Conservation (phyloP, 64 coral and sea anemone genomes). For the Stylophora pistillata region DNA sequence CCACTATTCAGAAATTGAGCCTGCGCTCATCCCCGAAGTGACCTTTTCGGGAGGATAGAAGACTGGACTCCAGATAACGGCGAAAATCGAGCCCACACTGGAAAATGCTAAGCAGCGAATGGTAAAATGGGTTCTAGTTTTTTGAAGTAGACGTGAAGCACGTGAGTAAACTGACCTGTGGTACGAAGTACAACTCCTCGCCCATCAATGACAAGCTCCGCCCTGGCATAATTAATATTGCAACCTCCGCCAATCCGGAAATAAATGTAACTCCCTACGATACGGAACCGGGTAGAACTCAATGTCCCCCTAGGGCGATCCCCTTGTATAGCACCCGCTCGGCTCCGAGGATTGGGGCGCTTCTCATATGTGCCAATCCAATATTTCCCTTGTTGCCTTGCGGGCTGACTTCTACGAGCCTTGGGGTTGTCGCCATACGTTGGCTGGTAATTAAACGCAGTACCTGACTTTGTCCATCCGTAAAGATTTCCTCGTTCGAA, state of each 20-base stretch:
- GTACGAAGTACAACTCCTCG: constrained; percentile 43
- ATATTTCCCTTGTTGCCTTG: constrained; percentile 36
- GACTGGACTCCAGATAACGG: too few species aligned
- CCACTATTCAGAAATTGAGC: too few species aligned
- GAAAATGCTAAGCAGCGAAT: too few species aligned
- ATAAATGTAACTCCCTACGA: constrained; percentile 43
- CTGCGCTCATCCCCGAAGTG: too few species aligned
- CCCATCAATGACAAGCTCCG: constrained; percentile 56
- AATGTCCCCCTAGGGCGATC: constrained; percentile 36
- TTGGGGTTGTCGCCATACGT: constrained; percentile 55
- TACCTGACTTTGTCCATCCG: constrained; percentile 52
- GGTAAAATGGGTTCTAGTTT: background rate
- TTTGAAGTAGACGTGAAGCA: background rate
- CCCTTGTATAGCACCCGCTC: constrained; percentile 17
- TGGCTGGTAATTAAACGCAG: constrained; percentile 57
- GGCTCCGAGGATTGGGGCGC: constrained; percentile 23
- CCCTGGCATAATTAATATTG: constrained; percentile 19
- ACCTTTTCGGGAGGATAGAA: too few species aligned
- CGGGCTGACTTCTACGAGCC: constrained; percentile 1
- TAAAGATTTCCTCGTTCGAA: constrained; percentile 50
- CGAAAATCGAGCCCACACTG: too few species aligned
- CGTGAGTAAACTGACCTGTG: background rate
- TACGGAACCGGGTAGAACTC: constrained; percentile 30
- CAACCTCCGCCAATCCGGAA: constrained; percentile 76
- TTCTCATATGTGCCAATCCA: constrained; percentile 62